Percentiles rank a stretch among this genome's conserved stretches.
Conservation (phyloP, 1,140 invertebrate species). For the Littorina saxatilis region DNA sequence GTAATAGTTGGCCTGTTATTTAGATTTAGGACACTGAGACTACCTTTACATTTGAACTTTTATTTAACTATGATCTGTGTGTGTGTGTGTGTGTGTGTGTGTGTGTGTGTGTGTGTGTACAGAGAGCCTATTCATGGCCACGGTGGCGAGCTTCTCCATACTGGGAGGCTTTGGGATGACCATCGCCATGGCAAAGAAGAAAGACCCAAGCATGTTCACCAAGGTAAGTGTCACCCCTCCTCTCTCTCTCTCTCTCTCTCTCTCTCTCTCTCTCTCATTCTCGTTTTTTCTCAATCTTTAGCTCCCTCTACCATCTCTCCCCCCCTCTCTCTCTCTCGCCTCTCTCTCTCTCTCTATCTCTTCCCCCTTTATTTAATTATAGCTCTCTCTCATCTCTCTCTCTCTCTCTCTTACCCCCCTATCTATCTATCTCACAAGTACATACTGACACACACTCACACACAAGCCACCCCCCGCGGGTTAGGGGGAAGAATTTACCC, state of each 20-base stretch:
- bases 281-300: not conserved
- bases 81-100: not conserved
- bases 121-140: conserved; percentile 85
- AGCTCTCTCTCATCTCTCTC: too few species aligned
- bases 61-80: too few species aligned
- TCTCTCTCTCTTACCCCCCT: too few species aligned
- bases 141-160: conserved; percentile 87
- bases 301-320: not conserved
- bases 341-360: too few species aligned
- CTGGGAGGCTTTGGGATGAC: conserved; percentile 88
- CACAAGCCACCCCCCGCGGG: too few species aligned
- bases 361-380: too few species aligned
- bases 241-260: conserved; percentile 20
- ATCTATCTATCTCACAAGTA: too few species aligned
- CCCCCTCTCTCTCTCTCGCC: not conserved
- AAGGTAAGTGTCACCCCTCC: conserved; percentile 76
- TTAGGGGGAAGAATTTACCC: too few species aligned
- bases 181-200: conserved; percentile 85
- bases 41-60: too few species aligned
- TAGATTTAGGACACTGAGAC: too few species aligned
- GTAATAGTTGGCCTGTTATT: too few species aligned
- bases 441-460: too few species aligned
- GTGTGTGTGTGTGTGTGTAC: conserved; percentile 3
- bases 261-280: conserved; percentile 19
- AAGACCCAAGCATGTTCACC: conserved; percentile 87